Evolutionary conservation across 2,797 vertebrate genomes (phyloP).

Genomic region (Hydrolagus colliei): DNA sequence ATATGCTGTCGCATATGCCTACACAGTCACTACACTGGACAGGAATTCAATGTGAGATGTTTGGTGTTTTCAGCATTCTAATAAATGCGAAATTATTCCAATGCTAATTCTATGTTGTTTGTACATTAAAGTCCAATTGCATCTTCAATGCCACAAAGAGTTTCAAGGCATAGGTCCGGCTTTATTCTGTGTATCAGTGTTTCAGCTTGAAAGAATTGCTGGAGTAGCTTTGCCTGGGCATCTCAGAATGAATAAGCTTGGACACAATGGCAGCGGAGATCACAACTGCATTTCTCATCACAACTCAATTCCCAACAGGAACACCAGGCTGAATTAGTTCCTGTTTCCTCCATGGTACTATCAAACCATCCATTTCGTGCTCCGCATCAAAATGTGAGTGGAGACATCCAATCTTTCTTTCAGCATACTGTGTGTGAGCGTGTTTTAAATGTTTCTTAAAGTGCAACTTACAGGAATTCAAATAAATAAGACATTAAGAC

Average conservation of each 20-base stretch:
- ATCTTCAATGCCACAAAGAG: background rate
- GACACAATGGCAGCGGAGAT: background rate
- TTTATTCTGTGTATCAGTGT: no score
- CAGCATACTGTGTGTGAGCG: background rate
- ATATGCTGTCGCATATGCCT: no score
- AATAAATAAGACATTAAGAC: no score
- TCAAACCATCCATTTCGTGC: background rate
- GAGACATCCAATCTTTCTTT: background rate
- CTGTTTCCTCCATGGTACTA: background rate
- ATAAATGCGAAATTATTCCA: no score
- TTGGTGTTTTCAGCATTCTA: no score
- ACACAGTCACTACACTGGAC: no score
- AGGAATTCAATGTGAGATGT: no score
- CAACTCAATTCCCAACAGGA: background rate
- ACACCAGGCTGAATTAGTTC: background rate
- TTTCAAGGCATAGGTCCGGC: no score
- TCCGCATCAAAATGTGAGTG: background rate
- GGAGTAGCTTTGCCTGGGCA: background rate
- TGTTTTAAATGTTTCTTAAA: no score
- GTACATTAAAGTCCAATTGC: background rate
- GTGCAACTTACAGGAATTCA: no score
- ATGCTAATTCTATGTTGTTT: background rate
- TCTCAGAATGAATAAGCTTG: background rate
- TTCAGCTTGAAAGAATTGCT: background rate
- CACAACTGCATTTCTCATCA: background rate